Conservation (phyloP, 2,888 invertebrate species). For the Dryococelus australis region DNA sequence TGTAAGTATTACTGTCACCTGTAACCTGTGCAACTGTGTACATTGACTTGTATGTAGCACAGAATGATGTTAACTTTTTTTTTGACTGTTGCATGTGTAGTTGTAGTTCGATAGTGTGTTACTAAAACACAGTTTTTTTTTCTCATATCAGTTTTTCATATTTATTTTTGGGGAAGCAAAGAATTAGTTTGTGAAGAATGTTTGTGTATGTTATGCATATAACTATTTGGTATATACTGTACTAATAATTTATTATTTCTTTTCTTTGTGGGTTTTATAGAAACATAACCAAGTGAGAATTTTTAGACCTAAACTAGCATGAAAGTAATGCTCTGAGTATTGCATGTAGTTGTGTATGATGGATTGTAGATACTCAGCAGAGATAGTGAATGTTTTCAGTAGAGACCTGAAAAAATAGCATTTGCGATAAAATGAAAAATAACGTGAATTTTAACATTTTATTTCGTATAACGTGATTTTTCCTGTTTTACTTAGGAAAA, state of each 20-base stretch:
- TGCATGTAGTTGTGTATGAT: conserved; percentile 3
- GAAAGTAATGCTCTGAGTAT: neutral
- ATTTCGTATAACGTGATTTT: no score
- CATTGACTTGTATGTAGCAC: neutral
- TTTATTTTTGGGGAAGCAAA: neutral
- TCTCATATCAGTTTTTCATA: neutral
- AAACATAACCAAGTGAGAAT: neutral
- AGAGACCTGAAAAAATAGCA: no score
- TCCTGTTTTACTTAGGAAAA: no score
- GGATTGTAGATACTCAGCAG: neutral
- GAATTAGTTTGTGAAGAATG: neutral
- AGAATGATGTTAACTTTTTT: neutral
- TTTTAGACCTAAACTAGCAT: neutral
- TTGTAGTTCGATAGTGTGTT: neutral
- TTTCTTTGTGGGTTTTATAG: neutral
- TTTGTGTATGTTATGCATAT: neutral
- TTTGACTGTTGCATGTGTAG: neutral
- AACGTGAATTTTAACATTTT: no score
- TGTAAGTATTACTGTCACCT: neutral
- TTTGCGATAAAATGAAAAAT: no score
- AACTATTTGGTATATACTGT: neutral
- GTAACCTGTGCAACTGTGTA: neutral
- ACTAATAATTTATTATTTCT: neutral
- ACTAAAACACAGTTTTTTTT: neutral
- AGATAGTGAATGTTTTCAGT: neutral